Evolutionary conservation across 1,140 invertebrate genomes (phyloP).

Genomic region (Pseudomyrmex pallidus): DNA sequence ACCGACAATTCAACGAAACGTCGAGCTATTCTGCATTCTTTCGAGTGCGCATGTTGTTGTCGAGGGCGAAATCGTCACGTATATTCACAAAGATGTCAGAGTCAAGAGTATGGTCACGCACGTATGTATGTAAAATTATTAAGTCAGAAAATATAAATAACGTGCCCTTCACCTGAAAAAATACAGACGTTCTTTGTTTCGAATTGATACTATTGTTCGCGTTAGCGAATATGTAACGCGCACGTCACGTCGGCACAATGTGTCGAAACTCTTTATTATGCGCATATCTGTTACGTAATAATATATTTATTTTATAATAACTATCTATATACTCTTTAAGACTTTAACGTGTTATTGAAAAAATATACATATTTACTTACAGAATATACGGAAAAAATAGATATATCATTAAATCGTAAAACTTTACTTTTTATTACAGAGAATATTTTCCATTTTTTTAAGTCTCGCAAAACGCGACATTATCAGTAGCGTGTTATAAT

Average conservation of each 20-base stretch:
- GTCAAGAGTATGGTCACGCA: not conserved
- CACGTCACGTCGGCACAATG: not conserved
- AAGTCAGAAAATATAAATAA: not conserved
- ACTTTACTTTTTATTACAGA: no score
- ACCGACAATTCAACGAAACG: conserved; percentile 11
- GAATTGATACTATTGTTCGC: not conserved
- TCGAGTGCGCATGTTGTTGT: not conserved
- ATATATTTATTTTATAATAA: no score
- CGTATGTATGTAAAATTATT: not conserved
- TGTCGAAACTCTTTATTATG: not conserved
- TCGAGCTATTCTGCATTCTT: not conserved
- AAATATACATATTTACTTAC: no score
- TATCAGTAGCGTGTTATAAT: no score
- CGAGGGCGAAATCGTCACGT: conserved; percentile 1
- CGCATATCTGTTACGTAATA: no score
- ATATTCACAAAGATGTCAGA: conserved; percentile 12
- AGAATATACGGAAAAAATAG: no score
- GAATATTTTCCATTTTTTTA: no score
- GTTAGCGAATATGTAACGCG: not conserved
- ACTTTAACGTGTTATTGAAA: no score
- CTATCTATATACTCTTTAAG: no score
- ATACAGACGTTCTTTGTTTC: not conserved
- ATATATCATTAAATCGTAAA: no score
- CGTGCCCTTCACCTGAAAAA: conserved; percentile 15
- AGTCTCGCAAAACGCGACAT: no score